Percentiles rank a stretch among this genome's conserved stretches.
These are phyloP conservation scores for Strigamia crassipes DNA, from an alignment of 2,888 invertebrate genomes.

Conservation along the genomic window DNA sequence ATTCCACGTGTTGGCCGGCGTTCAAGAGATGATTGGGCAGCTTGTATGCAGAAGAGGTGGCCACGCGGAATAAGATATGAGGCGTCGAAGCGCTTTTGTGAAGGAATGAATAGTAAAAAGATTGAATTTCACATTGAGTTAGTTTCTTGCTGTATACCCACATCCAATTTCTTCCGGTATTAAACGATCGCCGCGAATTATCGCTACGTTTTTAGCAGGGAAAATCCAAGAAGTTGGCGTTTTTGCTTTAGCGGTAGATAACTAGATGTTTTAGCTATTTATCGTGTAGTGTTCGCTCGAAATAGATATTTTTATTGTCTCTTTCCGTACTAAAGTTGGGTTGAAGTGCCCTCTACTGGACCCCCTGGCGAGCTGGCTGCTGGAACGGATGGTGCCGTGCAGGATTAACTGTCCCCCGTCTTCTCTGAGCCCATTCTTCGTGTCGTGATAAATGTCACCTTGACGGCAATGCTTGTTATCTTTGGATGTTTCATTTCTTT, in stretches of 20 bases:
- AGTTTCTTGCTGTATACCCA: neutral
- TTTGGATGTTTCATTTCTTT: neutral
- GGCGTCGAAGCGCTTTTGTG: neutral
- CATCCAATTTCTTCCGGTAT: slow-evolving; percentile 13
- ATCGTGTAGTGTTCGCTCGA: neutral
- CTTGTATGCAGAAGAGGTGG: slow-evolving; percentile 28
- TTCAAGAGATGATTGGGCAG: slow-evolving; percentile 31
- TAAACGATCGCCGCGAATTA: neutral
- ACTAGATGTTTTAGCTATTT: neutral
- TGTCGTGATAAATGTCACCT: neutral
- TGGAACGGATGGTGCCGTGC: slow-evolving; percentile 24
- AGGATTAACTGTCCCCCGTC: neutral
- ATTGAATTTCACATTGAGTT: slow-evolving; percentile 18
- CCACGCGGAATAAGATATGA: slow-evolving; percentile 24
- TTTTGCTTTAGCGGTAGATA: no score
- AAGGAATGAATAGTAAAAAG: slow-evolving; percentile 33
- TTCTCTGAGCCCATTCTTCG: neutral
- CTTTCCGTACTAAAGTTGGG: neutral
- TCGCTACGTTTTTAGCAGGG: neutral
- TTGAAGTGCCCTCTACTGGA: slow-evolving; percentile 4
- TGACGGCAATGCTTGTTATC: neutral
- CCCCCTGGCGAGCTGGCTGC: neutral
- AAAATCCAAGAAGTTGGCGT: no score
- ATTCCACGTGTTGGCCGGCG: neutral
- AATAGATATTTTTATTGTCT: slow-evolving; percentile 14